Evolutionary conservation across 1,140 invertebrate species (phyloP), one percentile per base, ranked within the genome.

Genomic region (Listronotus oregonensis): DNA sequence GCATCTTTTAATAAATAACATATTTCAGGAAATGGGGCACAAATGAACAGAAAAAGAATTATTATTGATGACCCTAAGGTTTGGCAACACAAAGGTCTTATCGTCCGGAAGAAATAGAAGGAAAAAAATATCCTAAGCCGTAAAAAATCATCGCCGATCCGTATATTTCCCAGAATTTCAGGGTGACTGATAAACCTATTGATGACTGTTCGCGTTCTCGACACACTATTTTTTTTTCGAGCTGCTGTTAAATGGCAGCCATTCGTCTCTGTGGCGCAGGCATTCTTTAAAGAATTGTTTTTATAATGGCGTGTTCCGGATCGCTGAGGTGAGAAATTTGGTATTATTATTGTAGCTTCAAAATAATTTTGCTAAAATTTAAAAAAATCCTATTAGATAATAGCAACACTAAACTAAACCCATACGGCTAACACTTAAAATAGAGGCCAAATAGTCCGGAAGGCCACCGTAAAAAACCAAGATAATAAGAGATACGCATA

Each of bases 51-150:
- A 42, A 27, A 72, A 68, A 66, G 55, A 57, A 61, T 50, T 2
- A 59, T 73, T 75, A 76, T 77, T 72, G 75, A 77, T 75, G 75
- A 73, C 72, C 74, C 21, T 11, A 70, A 69, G 73, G 73, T 69
- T 74, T 66, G 74, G 67, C 74, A 73, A 76, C 75, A 75, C 73
- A 75, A 75, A 75, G 70, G 75, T 72, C 75, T 77, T 77, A 77
- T 77, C 76, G 74, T 64, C 68, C 49, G 74, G 69, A 75, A 74
- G 54, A 71, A 70, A 74, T 69, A 69, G 39, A 75, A 75, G 71
- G 66, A 64, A 66, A 73, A 74, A 73, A 67, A 62, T 52, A 46
- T 59, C 57, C 42, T 47, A 49, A 52, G 64, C 64, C 21, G 21
- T 42, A 69, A 74, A 76, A 77, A 74, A 77, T 76, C 69, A 75